Base-by-base conservation (phyloP, 1,140 invertebrate genomes). In the Macrotrachela quadricornifera region DNA sequence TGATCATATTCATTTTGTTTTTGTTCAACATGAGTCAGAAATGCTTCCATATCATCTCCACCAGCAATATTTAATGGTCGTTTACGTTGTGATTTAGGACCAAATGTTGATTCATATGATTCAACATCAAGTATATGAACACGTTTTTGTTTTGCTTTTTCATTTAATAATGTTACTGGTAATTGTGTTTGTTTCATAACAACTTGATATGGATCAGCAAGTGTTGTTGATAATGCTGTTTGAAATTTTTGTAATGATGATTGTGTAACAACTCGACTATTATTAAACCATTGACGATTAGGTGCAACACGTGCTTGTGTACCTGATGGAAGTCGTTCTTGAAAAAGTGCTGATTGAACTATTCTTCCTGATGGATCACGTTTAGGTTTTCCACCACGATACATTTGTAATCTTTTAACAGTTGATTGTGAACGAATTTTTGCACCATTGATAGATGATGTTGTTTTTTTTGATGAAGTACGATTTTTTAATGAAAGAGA, bases 211-310 rank as follows among this genome's bases (percentile, higher is more conserved):
- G 92, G 91, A 73, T 99, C 87, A 62, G 82, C 86, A 44, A 90
- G 76, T 30, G 82, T 90, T 61, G 84, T 83, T 38, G 84, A 85
- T 62, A 99, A 77, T 71, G 94, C 87, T 49, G 83, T 81, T 73
- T 97, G 88, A 66, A 99, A 99, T 61, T 85, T 88, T 73, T 99
- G 92, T 30, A 99, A 70, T 6, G 86, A 82, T 63, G 78, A 80
- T 71, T 99, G 91, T 0, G 84, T 82, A 59, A 99, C 86, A 4
- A 76, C 73, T 59, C 72, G 63, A 10, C 76, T 78, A 61, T 77
- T 77, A 57, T 87, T 88, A 73, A 99, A 99, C 94, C 94, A 99
- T 68, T 84, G 88, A 62, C 87, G 83, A 58, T 85, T 92, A 10
- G 94, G 94, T 70, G 95, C 91, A 10, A 99, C 81, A 47, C 92